phyloP scores from a whole-genome alignment of 2,888 invertebrate genomes.

The Liopterus haemorrhoidalis region DNA sequence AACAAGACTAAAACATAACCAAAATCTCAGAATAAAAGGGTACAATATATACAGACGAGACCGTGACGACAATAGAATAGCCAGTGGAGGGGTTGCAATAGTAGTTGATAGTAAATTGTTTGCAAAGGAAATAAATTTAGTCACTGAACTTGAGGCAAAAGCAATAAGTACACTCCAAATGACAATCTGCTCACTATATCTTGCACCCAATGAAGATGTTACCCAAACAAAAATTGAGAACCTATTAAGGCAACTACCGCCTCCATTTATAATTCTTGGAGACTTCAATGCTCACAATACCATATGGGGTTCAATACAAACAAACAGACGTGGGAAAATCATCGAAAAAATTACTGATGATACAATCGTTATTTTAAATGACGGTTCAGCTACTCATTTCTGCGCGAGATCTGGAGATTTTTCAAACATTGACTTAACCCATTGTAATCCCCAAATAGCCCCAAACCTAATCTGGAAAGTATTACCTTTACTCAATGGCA shows the following conservation, averaged over 20 bases:
- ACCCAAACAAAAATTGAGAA: constrained; percentile 12
- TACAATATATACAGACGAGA: no score
- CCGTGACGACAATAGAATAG: no score
- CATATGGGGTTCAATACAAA: constrained; percentile 1
- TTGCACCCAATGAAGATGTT: constrained; percentile 17
- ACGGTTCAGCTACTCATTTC: background rate
- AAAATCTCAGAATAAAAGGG: no score
- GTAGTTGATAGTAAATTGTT: no score
- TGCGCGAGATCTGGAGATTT: background rate
- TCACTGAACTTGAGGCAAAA: no score
- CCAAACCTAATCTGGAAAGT: background rate
- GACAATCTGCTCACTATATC: constrained; percentile 22
- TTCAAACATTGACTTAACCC: constrained; percentile 6
- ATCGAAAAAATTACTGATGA: constrained; percentile 2
- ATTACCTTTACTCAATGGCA: background rate
- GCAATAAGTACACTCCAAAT: no score
- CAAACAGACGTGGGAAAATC: constrained; percentile 16
- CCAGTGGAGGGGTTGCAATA: no score
- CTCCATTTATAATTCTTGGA: constrained; percentile 30
- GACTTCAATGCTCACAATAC: constrained; percentile 25
- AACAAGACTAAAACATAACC: no score
- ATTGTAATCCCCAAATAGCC: background rate
- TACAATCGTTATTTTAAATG: constrained; percentile 1
- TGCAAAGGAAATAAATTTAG: no score
- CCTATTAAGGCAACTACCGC: constrained; percentile 29